phyloP scores from a whole-genome alignment of 2,113 vertebrate species.

The Neogale vison region DNA sequence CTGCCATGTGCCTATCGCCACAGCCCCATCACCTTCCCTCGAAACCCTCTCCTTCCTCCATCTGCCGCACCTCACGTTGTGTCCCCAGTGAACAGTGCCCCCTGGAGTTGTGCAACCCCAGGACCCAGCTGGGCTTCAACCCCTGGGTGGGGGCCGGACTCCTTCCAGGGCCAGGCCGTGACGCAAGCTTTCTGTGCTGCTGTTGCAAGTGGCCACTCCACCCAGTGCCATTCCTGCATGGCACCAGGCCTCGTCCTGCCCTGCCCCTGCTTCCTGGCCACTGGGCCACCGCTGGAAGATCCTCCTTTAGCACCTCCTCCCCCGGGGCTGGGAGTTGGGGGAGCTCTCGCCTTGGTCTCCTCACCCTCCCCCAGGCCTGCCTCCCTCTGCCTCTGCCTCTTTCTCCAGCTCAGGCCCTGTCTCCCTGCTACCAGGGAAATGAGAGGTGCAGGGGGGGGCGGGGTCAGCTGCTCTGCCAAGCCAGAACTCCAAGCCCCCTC shows the following conservation, averaged over 20 bases:
- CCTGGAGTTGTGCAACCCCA: background rate
- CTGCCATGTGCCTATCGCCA: background rate
- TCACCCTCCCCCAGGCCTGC: background rate
- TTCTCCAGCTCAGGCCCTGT: background rate
- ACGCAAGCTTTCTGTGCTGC: conserved; percentile 66
- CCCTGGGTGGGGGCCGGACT: conserved; percentile 21
- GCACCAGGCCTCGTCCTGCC: conserved; percentile 1
- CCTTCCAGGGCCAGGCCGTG: conserved; percentile 46
- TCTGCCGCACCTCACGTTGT: background rate
- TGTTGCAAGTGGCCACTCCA: conserved; percentile 49
- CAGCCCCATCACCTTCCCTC: background rate
- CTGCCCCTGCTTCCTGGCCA: background rate
- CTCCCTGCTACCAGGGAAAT: background rate
- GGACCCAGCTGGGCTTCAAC: background rate
- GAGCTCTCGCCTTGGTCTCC: background rate
- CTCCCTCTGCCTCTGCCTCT: background rate
- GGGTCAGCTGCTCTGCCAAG: background rate
- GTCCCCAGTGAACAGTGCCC: background rate
- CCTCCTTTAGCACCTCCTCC: background rate
- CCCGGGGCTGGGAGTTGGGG: no score
- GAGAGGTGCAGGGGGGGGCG: background rate
- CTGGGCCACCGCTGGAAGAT: background rate
- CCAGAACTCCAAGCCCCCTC: background rate
- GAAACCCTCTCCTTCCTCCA: background rate
- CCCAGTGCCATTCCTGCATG: conserved; percentile 68